phyloP scores from a whole-genome alignment of 2,113 vertebrate species.

The Arenaria interpres region DNA sequence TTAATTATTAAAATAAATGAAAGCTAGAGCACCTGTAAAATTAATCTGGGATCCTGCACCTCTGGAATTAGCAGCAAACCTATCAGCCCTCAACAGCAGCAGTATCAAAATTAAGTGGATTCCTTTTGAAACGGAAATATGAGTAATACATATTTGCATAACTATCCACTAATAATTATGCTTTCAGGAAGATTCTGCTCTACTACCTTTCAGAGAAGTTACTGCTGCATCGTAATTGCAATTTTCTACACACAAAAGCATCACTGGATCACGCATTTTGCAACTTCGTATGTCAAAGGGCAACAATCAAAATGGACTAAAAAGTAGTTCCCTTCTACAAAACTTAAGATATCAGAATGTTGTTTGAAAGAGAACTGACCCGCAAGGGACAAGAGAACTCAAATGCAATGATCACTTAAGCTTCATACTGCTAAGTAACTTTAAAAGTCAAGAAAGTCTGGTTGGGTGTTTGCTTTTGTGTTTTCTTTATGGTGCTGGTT shows the following conservation, averaged over 20 bases:
- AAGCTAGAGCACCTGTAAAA: not conserved
- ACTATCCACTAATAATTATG: accelerated
- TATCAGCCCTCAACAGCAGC: not conserved
- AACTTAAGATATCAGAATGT: not conserved
- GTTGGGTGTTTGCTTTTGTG: not conserved
- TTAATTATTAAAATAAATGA: not conserved
- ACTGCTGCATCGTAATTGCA: accelerated
- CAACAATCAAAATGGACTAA: not conserved
- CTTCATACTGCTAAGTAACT: not conserved
- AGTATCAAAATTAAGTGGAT: not conserved
- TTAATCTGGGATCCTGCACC: not conserved
- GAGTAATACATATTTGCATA: accelerated
- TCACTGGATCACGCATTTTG: too few species aligned
- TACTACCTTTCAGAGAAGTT: not conserved
- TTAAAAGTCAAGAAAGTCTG: not conserved
- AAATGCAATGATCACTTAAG: not conserved
- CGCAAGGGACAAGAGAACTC: not conserved
- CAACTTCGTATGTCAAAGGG: accelerated
- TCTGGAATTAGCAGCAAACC: not conserved
- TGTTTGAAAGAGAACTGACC: not conserved
- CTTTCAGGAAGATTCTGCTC: not conserved
- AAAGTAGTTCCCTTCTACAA: not conserved
- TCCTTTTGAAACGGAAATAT: accelerated
- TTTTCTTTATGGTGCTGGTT: not conserved
- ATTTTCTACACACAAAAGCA: accelerated